phyloP scores from a whole-genome alignment of 2,113 vertebrate species.

The Pavo muticus region DNA sequence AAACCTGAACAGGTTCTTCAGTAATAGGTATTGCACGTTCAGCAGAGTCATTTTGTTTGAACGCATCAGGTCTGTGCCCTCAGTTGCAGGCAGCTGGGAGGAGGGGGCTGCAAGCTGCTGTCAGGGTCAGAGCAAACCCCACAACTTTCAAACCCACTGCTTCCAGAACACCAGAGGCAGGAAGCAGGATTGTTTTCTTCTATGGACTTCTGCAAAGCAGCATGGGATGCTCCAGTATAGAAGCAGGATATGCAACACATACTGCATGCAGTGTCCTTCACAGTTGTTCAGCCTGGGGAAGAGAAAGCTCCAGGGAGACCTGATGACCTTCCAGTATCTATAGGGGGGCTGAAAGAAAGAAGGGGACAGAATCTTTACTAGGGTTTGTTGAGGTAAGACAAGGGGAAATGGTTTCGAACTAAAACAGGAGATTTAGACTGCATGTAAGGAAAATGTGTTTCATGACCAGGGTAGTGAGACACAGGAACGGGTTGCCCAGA shows the following conservation, averaged over 20 bases:
- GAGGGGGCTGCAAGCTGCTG: neutral
- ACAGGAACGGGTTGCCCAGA: too few relatives aligned
- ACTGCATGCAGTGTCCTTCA: accelerated
- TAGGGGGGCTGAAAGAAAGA: too few relatives aligned
- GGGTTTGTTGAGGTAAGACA: too few relatives aligned
- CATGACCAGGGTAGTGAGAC: too few relatives aligned
- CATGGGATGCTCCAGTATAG: accelerated
- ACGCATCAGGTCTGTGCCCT: accelerated
- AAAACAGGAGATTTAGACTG: too few relatives aligned
- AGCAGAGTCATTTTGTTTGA: neutral
- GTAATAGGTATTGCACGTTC: neutral
- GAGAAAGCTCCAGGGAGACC: too few relatives aligned
- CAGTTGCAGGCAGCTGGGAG: neutral
- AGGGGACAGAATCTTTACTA: too few relatives aligned
- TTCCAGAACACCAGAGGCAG: neutral
- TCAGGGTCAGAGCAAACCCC: neutral
- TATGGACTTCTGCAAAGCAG: neutral
- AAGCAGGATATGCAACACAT: accelerated
- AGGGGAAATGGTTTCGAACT: too few relatives aligned
- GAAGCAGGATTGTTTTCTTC: neutral
- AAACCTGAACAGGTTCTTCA: neutral
- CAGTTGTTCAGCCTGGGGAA: neutral
- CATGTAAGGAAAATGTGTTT: too few relatives aligned
- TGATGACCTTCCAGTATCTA: too few relatives aligned
- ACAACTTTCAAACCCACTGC: accelerated